phyloP scores from a whole-genome alignment of 2,888 invertebrate species.

The Andrena bicolor region DNA sequence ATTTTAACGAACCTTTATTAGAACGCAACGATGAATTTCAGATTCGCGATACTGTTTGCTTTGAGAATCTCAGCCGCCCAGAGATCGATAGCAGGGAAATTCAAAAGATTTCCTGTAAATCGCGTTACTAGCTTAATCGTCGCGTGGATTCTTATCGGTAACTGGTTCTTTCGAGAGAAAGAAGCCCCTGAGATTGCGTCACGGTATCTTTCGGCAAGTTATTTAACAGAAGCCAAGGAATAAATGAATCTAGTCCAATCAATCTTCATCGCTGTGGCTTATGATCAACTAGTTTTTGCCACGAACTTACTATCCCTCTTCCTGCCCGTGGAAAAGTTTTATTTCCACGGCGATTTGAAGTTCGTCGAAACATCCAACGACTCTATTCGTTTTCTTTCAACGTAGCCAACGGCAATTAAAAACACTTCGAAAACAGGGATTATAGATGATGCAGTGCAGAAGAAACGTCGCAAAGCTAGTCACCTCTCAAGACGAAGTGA shows the following conservation, averaged over 20 bases:
- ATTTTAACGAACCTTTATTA: conserved; percentile 50
- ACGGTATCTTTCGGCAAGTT: not conserved
- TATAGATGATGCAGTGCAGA: not conserved
- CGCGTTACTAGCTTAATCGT: too few species aligned
- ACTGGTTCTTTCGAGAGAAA: not conserved
- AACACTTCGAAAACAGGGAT: not conserved
- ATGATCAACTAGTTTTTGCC: not conserved
- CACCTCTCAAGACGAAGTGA: conserved; percentile 3
- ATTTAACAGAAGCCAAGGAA: not conserved
- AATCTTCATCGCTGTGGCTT: not conserved
- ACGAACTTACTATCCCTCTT: not conserved
- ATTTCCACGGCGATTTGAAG: not conserved
- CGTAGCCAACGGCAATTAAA: not conserved
- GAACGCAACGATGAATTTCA: conserved; percentile 26
- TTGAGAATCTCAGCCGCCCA: conserved; percentile 11
- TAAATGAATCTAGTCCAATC: not conserved
- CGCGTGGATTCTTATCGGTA: not conserved
- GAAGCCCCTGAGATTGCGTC: not conserved
- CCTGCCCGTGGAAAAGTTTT: not conserved
- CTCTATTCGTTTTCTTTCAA: not conserved
- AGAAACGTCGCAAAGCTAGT: not conserved
- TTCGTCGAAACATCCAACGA: not conserved
- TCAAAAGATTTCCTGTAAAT: too few species aligned
- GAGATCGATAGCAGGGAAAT: conserved; percentile 18
- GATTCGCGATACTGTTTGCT: conserved; percentile 33